Evolutionary conservation across 2,888 invertebrate genomes (phyloP).

Genomic region (Diarsia mendica): DNA sequence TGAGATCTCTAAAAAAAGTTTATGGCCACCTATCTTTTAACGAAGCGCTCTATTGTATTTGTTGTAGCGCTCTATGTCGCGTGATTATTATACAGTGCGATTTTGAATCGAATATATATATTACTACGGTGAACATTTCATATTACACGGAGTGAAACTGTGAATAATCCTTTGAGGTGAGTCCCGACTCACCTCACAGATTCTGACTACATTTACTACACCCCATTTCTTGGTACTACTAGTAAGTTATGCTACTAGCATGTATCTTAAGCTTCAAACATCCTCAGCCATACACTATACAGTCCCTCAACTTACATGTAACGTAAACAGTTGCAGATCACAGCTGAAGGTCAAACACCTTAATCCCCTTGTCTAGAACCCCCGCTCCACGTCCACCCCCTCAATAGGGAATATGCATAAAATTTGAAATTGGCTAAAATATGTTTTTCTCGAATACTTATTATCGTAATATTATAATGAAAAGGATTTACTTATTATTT

Average conservation of each 20-base stretch:
- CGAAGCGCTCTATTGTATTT: neutral
- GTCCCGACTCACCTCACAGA: no score
- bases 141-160: no score
- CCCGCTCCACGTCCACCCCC: neutral
- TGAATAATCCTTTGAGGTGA: neutral
- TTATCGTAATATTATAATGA: no score
- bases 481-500: no score
- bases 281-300: neutral
- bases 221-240: no score
- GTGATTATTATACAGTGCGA: neutral
- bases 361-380: conserved; percentile 26
- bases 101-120: neutral
- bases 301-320: neutral
- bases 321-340: conserved; percentile 17
- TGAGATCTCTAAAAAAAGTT: neutral
- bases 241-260: conserved; percentile 7
- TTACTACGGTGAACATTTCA: no score
- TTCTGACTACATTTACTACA: neutral
- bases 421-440: no score
- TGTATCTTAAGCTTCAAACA: conserved; percentile 17
- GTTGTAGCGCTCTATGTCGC: no score
- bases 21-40: no score
- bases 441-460: no score
- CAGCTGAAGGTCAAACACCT: conserved; percentile 39
- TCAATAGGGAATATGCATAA: no score